Percentiles rank a stretch among this genome's conserved stretches.
Evolutionary conservation across 1,140 invertebrate genomes (phyloP).

Genomic region (Drosophila teissieri): DNA sequence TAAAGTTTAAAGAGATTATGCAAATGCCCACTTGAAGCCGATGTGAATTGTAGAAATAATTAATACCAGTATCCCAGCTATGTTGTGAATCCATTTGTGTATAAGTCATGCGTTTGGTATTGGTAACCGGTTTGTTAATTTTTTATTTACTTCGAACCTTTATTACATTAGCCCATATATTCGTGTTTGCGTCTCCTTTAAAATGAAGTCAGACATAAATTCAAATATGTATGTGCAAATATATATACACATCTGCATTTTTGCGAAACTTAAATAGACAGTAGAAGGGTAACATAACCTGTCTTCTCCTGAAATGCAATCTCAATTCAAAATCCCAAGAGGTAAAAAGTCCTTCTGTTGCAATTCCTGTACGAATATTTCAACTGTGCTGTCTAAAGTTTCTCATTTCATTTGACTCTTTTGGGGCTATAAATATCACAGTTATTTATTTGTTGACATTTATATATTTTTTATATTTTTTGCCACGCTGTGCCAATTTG

Average conservation of each 20-base stretch:
- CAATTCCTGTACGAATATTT: slow-evolving; percentile 28
- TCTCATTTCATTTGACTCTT: slow-evolving; percentile 18
- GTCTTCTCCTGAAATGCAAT: slow-evolving; percentile 42
- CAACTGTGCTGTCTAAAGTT: slow-evolving; percentile 14
- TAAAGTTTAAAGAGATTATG: too few species aligned
- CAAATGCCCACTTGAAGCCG: too few species aligned
- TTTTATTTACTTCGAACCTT: slow-evolving; percentile 41
- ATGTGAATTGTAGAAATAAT: too few species aligned
- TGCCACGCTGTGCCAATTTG: slow-evolving; percentile 53
- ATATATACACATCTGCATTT: slow-evolving; percentile 23
- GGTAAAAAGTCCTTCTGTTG: slow-evolving; percentile 4
- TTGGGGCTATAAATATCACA: slow-evolving; percentile 23
- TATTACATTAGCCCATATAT: not conserved
- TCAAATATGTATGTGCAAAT: slow-evolving; percentile 10
- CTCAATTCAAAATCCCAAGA: slow-evolving; percentile 19
- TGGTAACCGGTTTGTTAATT: slow-evolving; percentile 1
- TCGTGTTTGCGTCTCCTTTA: slow-evolving; percentile 13
- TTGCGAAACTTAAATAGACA: slow-evolving; percentile 33
- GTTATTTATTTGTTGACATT: slow-evolving; percentile 50
- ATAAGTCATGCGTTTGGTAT: slow-evolving; percentile 6
- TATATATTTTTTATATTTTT: slow-evolving; percentile 46
- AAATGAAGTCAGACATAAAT: slow-evolving; percentile 13
- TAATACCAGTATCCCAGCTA: too few species aligned
- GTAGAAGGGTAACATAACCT: not conserved
- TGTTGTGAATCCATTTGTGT: too few species aligned